Base-by-base conservation (phyloP, 1,140 invertebrate genomes). In the Philotrypesis tridentata region DNA sequence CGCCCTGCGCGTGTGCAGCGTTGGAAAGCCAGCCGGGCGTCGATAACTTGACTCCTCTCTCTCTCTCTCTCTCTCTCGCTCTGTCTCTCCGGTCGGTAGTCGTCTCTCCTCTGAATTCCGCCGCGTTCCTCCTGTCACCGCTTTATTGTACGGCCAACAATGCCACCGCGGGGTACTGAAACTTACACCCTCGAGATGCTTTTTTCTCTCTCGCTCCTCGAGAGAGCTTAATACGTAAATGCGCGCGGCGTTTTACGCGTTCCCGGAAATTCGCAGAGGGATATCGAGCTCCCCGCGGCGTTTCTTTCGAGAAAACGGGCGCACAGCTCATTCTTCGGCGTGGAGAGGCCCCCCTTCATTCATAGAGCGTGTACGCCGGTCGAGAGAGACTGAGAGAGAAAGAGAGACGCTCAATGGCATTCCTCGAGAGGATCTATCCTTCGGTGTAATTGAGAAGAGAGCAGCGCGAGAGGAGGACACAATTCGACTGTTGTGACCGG, bases 61-160 rank as follows among this genome's bases (percentile, higher is more conserved):
- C n/a, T n/a, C n/a, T n/a, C n/a, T n/a, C n/a, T n/a, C n/a, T n/a
- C n/a, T n/a, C n/a, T n/a, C n/a, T n/a, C n/a, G n/a, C n/a, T n/a
- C n/a, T n/a, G n/a, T n/a, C n/a, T n/a, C n/a, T n/a, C n/a, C n/a
- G n/a, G n/a, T n/a, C n/a, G n/a, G n/a, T n/a, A n/a, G n/a, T n/a
- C n/a, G n/a, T n/a, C n/a, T n/a, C 27, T 31, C 43, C 29, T 25
- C 23, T 40, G 61, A 65, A 65, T 85, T 85, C 84, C 77, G 79
- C 29, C 84, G 88, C 87, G 88, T 84, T 87, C 82, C 77, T 77
- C 84, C 86, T 88, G 88, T 89, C 88, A 87, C 87, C 85, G 86
- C 86, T 89, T 87, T 88, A 89, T 89, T 89, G 89, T 88, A 33
- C 25, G 70, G 29, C 76, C 67, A 73, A 89, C 87, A 89, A 89